These are phyloP conservation scores for Diloba caeruleocephala DNA, from an alignment of 2,888 invertebrate species.

Conservation along the genomic window DNA sequence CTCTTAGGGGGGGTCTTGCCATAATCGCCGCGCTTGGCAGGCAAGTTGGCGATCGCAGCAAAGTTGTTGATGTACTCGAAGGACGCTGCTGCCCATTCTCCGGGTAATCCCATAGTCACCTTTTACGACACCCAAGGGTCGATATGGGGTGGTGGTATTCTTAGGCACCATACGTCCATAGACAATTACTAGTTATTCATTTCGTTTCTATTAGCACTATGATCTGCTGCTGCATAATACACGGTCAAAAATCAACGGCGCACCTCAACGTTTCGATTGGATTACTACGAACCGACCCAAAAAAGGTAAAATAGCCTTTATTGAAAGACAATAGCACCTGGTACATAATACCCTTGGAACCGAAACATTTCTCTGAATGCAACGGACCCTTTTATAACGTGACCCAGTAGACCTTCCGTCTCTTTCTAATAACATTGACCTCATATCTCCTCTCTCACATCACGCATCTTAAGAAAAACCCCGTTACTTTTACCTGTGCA, in stretches of 20 bases:
- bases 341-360: slow-evolving; percentile 35
- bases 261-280: slow-evolving; percentile 22
- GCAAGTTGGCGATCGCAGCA: too few species aligned
- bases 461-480: slow-evolving; percentile 86
- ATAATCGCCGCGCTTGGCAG: too few species aligned
- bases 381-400: slow-evolving; percentile 68
- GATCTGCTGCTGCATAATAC: slow-evolving; percentile 11
- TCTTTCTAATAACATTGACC: slow-evolving; percentile 69
- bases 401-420: slow-evolving; percentile 72
- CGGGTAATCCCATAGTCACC: too few species aligned
- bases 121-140: too few species aligned
- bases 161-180: too few species aligned
- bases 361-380: slow-evolving; percentile 55
- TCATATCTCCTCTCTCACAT: slow-evolving; percentile 73
- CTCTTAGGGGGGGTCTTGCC: too few species aligned
- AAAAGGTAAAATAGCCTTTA: slow-evolving; percentile 34
- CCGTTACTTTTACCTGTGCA: slow-evolving; percentile 89
- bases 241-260: slow-evolving; percentile 18
- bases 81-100: too few species aligned
- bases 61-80: too few species aligned
- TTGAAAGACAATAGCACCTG: slow-evolving; percentile 24
- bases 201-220: slow-evolving; percentile 12
- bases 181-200: slow-evolving; percentile 12
- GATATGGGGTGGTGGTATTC: too few species aligned
- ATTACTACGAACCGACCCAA: slow-evolving; percentile 30